phyloP scores from a whole-genome alignment of 2,113 vertebrate species.

The Aviceda subcristata region DNA sequence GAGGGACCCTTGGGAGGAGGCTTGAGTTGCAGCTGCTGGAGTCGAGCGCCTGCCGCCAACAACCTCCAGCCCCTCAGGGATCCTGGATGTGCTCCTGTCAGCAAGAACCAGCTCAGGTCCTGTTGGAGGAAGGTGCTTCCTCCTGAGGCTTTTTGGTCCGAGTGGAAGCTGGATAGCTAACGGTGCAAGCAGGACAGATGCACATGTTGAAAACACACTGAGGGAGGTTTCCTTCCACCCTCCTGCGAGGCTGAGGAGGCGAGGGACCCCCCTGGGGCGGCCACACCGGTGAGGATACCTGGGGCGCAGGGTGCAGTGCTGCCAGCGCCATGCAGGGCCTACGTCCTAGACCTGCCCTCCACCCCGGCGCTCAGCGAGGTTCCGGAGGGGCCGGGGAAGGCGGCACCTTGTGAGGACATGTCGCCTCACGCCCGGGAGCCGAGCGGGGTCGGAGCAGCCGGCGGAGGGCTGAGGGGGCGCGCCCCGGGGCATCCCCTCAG shows the following conservation, averaged over 20 bases:
- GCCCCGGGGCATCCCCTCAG: not conserved
- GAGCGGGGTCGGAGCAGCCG: not conserved
- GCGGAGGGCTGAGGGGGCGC: not conserved
- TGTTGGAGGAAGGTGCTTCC: not conserved
- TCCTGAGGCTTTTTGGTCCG: not conserved
- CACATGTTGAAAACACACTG: accelerated
- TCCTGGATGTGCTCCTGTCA: not conserved
- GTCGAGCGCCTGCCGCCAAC: accelerated
- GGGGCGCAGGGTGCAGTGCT: accelerated
- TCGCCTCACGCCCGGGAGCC: not conserved
- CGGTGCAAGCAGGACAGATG: accelerated
- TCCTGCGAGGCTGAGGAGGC: not conserved
- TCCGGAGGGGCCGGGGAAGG: not conserved
- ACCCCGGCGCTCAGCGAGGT: not conserved
- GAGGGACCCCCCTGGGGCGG: accelerated
- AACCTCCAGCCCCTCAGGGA: not conserved
- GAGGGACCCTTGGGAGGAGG: accelerated
- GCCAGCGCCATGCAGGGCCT: not conserved
- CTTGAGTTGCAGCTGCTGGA: not conserved
- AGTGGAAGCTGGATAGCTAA: not conserved
- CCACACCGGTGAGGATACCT: accelerated
- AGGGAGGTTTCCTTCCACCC: not conserved
- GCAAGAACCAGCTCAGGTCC: not conserved
- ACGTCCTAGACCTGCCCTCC: not conserved
- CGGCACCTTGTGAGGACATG: not conserved